A percentile compares a stretch with the other conserved stretches of the same genome.
phyloP scores from a whole-genome alignment of 1,140 invertebrate species.

The Cyphomyrmex costatus region DNA sequence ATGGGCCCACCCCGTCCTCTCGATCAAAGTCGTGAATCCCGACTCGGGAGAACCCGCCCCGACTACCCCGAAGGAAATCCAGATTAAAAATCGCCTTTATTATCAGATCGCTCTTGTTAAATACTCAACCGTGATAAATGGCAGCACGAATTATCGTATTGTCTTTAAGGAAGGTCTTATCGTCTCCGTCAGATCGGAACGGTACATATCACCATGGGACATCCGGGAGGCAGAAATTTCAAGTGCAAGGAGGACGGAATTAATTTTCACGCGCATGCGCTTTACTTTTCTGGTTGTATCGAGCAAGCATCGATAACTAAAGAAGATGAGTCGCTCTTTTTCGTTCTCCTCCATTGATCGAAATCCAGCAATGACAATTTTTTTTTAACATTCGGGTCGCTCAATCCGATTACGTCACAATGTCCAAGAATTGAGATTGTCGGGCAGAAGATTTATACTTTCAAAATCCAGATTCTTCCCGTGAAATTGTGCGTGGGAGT shows the following conservation, averaged over 20 bases:
- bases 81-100: conserved; percentile 58
- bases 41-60: conserved; percentile 24
- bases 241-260: conserved; percentile 24
- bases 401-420: neutral
- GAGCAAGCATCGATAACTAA: neutral
- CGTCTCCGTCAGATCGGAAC: conserved; percentile 26
- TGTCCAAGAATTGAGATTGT: neutral
- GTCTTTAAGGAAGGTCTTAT: conserved; percentile 47
- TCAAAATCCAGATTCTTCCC: conserved; percentile 11
- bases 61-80: conserved; percentile 51
- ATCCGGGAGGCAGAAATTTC: neutral
- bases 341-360: neutral
- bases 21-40: conserved; percentile 66
- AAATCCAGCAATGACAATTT: neutral
- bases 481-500: conserved; percentile 14
- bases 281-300: neutral
- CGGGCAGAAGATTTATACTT: neutral
- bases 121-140: conserved; percentile 61
- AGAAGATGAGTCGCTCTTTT: neutral
- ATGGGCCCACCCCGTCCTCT: conserved; percentile 44
- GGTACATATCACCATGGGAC: neutral
- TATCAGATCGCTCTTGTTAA: conserved; percentile 62
- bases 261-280: conserved; percentile 43
- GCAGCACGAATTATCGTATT: conserved; percentile 60
- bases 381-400: neutral